Evolutionary conservation across 2,888 invertebrate species (phyloP).

Genomic region (Pediacus dermestoides): DNA sequence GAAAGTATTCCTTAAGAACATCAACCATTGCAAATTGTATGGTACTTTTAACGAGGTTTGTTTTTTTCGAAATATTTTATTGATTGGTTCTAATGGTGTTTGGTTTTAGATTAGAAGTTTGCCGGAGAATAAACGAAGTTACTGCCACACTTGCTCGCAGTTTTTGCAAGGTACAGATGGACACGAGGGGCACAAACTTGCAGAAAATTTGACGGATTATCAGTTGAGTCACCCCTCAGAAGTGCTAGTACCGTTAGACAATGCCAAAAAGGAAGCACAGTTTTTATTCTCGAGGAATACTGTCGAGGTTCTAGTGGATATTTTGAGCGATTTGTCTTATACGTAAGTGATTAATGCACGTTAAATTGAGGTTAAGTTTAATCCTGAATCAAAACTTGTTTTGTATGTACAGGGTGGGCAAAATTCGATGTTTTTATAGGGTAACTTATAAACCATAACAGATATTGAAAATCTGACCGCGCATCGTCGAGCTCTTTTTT

Average conservation of each 20-base stretch:
- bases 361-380: too few relatives aligned
- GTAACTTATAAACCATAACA: too few relatives aligned
- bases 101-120: constrained; percentile 49
- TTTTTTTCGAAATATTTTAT: constrained; percentile 9
- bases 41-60: constrained; percentile 54
- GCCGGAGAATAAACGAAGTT: constrained; percentile 54
- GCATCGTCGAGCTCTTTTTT: too few relatives aligned
- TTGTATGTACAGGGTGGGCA: too few relatives aligned
- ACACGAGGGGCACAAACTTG: constrained; percentile 58
- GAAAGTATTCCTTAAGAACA: constrained; percentile 49
- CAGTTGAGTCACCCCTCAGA: constrained; percentile 61
- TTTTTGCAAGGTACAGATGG: constrained; percentile 48
- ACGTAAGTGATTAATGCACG: constrained; percentile 51
- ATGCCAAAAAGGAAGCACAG: constrained; percentile 82
- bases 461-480: too few relatives aligned
- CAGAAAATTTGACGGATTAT: constrained; percentile 55
- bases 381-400: too few relatives aligned
- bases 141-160: constrained; percentile 63
- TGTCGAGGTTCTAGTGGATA: constrained; percentile 60
- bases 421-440: too few relatives aligned
- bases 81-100: not conserved
- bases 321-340: constrained; percentile 59
- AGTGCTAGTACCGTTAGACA: constrained; percentile 65
- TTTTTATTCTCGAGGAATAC: constrained; percentile 76
- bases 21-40: constrained; percentile 56